These are phyloP conservation scores for Rousettus madagascariensis DNA, from an alignment of 2,797 vertebrate species.

Conservation along the genomic window DNA sequence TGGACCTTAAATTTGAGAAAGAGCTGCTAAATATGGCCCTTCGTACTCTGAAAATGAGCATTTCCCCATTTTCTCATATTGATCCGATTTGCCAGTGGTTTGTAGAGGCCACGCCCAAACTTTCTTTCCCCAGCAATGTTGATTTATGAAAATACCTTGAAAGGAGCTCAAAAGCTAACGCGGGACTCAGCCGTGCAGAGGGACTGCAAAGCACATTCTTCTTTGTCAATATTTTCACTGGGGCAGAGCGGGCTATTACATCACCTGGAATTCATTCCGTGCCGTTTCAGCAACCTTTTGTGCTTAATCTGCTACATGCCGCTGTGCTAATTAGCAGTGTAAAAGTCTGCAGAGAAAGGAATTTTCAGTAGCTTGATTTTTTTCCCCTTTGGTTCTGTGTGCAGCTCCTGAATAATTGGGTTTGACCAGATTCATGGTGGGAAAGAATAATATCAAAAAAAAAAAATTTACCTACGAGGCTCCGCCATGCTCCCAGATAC, in stretches of 20 bases:
- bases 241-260: fast-evolving
- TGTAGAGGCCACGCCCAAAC: not conserved
- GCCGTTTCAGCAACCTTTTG: constrained; percentile 36
- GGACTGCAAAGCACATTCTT: not conserved
- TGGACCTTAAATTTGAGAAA: not conserved
- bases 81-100: not conserved
- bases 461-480: not conserved
- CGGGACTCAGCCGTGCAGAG: not conserved
- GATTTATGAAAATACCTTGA: not conserved
- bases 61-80: not conserved
- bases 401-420: not conserved
- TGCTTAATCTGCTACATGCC: not conserved
- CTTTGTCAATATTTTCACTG: constrained; percentile 31
- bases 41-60: not conserved
- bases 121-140: not conserved
- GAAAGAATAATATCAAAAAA: not conserved
- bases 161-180: not conserved
- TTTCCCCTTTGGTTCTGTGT: not conserved
- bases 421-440: not conserved
- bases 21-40: not conserved
- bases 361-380: not conserved
- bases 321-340: constrained; percentile 29
- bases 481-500: not conserved
- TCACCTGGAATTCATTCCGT: constrained; percentile 1
- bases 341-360: constrained; percentile 21